phyloP scores from a whole-genome alignment of 1,140 invertebrate genomes.

The Dendroctonus ponderosae region DNA sequence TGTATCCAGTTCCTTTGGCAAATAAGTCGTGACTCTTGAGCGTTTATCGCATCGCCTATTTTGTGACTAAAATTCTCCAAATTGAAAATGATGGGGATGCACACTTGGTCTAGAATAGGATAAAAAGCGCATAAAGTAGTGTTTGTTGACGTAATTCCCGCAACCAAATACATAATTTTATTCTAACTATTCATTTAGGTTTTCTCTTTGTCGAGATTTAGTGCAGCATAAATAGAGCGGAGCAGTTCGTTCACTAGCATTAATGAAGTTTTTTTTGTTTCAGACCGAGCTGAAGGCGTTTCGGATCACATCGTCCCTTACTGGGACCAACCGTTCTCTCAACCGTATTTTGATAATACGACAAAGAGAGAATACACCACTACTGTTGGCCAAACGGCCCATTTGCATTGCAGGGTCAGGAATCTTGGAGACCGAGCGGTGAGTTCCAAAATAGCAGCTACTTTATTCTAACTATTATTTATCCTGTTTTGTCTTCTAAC shows the following conservation, averaged over 20 bases:
- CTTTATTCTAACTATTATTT: slow-evolving; percentile 7
- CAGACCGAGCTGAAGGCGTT: slow-evolving; percentile 43
- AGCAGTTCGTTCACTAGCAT: neutral
- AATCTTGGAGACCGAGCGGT: slow-evolving; percentile 86
- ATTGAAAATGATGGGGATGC: neutral
- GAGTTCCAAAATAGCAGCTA: slow-evolving; percentile 52
- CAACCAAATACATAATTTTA: too few species aligned
- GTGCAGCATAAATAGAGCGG: slow-evolving; percentile 9
- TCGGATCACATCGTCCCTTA: slow-evolving; percentile 48
- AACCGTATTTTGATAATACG: slow-evolving; percentile 87
- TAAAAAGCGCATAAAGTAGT: too few species aligned
- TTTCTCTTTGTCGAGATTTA: too few species aligned
- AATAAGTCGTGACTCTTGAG: slow-evolving; percentile 4
- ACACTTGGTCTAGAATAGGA: too few species aligned
- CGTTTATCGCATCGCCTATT: neutral
- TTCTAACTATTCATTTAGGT: too few species aligned
- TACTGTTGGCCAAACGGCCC: slow-evolving; percentile 81
- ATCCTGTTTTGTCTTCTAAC: neutral
- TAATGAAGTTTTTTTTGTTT: slow-evolving; percentile 38
- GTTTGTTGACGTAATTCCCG: too few species aligned
- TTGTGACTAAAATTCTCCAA: slow-evolving; percentile 5
- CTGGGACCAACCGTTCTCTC: slow-evolving; percentile 73
- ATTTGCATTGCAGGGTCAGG: slow-evolving; percentile 79
- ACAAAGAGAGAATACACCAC: slow-evolving; percentile 79
- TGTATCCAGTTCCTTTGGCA: slow-evolving; percentile 7